Base-by-base conservation (phyloP, 2,888 invertebrate genomes). In the Blastobasis lacticolella region DNA sequence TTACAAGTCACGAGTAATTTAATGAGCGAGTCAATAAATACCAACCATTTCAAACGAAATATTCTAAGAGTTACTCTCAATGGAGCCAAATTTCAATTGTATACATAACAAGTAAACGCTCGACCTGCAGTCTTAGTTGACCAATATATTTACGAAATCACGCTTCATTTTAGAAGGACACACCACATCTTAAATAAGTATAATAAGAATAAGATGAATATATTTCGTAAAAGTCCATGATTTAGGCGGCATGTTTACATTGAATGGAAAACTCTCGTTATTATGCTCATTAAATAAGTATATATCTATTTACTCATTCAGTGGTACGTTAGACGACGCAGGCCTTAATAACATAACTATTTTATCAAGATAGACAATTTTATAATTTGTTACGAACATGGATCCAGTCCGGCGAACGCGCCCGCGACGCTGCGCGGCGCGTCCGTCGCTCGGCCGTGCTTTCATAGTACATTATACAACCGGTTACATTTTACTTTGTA, bases 111-210 rank as follows among this genome's bases (percentile, higher is more conserved):
- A 23, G 23, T 23, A 23, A 23, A 23, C 23, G 23, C 23, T 23
- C 23, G 23, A 23, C 23, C 23, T 23, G 23, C 23, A 23, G 23
- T 23, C 23, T 23, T 23, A 23, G 23, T 23, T 23, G 23, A 61
- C 69, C 63, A 64, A 63, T 59, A 68, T 62, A 65, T 59, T 49
- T 53, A 45, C 45, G 46, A 49, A 73, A 72, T 66, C 62, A 64
- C 23, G 66, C 71, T 70, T 68, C 66, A 69, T 66, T 64, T 70
- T 64, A 64, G 64, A 65, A 68, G 62, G 55, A 63, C 67, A 70
- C 65, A 58, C 66, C 66, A 67, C 69, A 65, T 70, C 70, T 69
- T 66, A 60, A 71, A 67, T 62, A 67, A 66, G 57, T 71, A 69
- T 73, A 65, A 65, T 65, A 68, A 61, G 66, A 61, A 56, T 60